phyloP scores from a whole-genome alignment of 2,113 vertebrate genomes.

The Clarias macrocephalus region DNA sequence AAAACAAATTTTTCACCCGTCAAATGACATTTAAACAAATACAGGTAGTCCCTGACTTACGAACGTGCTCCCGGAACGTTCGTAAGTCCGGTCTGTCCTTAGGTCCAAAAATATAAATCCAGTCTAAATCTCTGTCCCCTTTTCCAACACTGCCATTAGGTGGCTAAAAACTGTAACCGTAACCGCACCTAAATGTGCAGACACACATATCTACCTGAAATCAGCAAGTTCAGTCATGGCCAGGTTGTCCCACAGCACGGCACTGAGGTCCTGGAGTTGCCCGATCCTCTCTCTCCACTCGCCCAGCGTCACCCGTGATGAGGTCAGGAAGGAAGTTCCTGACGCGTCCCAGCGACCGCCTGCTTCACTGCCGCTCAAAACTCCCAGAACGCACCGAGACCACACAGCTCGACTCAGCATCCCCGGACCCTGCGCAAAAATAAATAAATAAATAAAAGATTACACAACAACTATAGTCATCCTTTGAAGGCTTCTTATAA shows the following conservation, averaged over 20 bases:
- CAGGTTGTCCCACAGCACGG: conserved; percentile 88
- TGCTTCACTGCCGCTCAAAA: conserved; percentile 79
- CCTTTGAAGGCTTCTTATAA: background rate
- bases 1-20: background rate
- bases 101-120: no score
- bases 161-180: no score
- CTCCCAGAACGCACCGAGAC: conserved; percentile 87
- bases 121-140: no score
- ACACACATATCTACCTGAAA: conserved; percentile 78
- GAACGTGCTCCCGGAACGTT: no score
- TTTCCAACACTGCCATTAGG: no score
- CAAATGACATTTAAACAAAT: no score
- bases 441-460: background rate
- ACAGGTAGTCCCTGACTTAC: no score
- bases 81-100: no score
- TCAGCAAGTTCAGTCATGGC: conserved; percentile 74
- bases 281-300: conserved; percentile 85
- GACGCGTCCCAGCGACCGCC: conserved; percentile 76
- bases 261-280: conserved; percentile 83
- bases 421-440: conserved; percentile 81
- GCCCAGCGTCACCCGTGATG: conserved; percentile 83
- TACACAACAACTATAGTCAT: background rate
- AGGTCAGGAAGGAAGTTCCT: conserved; percentile 75
- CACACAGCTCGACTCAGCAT: conserved; percentile 85
- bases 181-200: no score